Conservation (phyloP, 2,113 vertebrate species). For the Cephalopterus ornatus region DNA sequence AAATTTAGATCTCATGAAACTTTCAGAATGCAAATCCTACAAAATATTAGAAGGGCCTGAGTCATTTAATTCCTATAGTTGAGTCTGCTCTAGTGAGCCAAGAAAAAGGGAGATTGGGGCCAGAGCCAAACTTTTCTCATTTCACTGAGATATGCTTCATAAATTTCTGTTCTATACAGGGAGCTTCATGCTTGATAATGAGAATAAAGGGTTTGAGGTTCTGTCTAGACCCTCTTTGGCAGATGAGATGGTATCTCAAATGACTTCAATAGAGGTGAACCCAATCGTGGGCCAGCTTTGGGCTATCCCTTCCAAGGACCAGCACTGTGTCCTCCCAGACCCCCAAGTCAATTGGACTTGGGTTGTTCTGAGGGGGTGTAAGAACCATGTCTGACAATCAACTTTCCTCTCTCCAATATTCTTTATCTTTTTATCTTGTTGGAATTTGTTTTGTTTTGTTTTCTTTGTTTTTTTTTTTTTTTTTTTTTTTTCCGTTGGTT, state of each 20-base stretch:
- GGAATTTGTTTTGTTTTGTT: no score
- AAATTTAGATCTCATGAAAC: not conserved
- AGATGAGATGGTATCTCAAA: not conserved
- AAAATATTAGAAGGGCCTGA: not conserved
- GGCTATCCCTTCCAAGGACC: not conserved
- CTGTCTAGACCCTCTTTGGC: not conserved
- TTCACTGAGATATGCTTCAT: slow-evolving; percentile 4
- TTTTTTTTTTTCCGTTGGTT: no score
- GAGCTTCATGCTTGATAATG: not conserved
- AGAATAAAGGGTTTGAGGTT: not conserved
- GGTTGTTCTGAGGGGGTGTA: not conserved
- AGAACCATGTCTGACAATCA: rapidly evolving
- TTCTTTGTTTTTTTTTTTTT: no score
- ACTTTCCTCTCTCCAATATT: not conserved
- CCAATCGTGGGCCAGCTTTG: not conserved
- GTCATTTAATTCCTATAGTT: not conserved
- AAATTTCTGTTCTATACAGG: not conserved
- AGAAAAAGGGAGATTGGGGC: not conserved
- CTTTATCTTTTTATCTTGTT: not conserved
- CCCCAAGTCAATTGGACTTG: no score
- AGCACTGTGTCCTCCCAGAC: not conserved
- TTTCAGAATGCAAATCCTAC: not conserved
- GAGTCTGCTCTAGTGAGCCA: not conserved
- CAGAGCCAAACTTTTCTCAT: slow-evolving; percentile 30
- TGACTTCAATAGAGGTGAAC: not conserved